A percentile compares a stretch with the other conserved stretches of the same genome.
Evolutionary conservation across 2,113 vertebrate genomes (phyloP).

Genomic region (Atherinomorus stipes): DNA sequence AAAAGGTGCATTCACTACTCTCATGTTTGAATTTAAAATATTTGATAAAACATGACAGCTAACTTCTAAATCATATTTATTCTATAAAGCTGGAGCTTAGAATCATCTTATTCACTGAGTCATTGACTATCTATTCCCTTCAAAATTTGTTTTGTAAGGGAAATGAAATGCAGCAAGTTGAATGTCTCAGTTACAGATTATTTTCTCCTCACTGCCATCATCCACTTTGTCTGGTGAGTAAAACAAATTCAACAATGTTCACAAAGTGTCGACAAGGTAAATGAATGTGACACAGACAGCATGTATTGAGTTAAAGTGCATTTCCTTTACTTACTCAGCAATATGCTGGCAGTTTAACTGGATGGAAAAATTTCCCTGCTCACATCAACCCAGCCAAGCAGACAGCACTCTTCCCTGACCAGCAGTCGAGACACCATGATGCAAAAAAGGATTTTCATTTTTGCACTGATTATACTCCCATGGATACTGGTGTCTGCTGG

Average conservation of each 20-base stretch:
- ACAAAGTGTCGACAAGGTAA: background rate
- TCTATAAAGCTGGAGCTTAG: too few relatives aligned
- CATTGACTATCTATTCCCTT: background rate
- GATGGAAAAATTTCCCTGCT: conserved; percentile 88
- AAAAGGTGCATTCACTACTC: too few relatives aligned
- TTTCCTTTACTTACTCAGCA: conserved; percentile 82
- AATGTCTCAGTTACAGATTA: too few relatives aligned
- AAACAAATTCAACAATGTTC: background rate
- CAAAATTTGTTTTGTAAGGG: background rate
- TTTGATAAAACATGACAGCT: too few relatives aligned
- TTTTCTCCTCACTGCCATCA: background rate
- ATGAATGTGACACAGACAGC: conserved; percentile 50
- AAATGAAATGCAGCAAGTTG: background rate
- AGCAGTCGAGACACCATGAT: conserved; percentile 81
- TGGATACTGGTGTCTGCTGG: conserved; percentile 80
- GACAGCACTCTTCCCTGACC: conserved; percentile 67
- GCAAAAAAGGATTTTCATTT: conserved; percentile 77
- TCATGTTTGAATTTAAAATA: too few relatives aligned
- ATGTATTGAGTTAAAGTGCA: conserved; percentile 89
- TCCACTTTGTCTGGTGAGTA: too few relatives aligned
- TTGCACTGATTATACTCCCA: conserved; percentile 80
- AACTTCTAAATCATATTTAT: too few relatives aligned
- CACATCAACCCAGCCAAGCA: conserved; percentile 69
- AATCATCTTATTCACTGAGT: too few relatives aligned
- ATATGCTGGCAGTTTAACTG: conserved; percentile 87